Evolutionary conservation across 2,888 invertebrate species (phyloP).

Genomic region (Odontocolon sp.): DNA sequence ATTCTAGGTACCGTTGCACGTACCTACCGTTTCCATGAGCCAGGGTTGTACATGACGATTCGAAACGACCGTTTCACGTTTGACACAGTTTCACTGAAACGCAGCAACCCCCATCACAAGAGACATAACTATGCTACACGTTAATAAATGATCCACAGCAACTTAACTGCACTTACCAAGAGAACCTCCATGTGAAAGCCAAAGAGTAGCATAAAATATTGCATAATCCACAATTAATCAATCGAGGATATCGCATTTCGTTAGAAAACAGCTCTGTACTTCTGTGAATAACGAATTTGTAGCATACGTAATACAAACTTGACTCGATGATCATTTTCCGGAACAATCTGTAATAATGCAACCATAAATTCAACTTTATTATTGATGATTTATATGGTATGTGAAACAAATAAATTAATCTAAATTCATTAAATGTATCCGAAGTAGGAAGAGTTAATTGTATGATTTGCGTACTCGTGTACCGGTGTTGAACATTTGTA

Average conservation of each 20-base stretch:
- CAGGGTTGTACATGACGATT: constrained; percentile 4
- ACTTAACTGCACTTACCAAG: constrained; percentile 2
- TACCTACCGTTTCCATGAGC: not conserved
- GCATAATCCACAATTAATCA: no score
- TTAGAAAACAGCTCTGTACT: no score
- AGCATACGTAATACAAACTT: no score
- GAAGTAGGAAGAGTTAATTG: not conserved
- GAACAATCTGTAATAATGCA: no score
- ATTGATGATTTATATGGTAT: no score
- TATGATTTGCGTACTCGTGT: no score
- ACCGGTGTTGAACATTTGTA: constrained; percentile 12
- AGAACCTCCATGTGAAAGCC: not conserved
- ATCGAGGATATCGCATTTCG: no score
- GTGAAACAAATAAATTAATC: not conserved
- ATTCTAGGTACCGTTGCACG: not conserved
- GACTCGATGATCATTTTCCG: no score
- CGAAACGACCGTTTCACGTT: constrained; percentile 18
- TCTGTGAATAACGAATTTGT: no score
- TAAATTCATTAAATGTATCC: not conserved
- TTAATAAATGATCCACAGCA: constrained; percentile 19
- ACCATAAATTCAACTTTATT: no score
- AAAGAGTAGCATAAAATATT: not conserved
- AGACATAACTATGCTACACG: not conserved
- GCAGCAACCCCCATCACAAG: not conserved
- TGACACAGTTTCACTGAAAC: constrained; percentile 16